A percentile compares a stretch with the other conserved stretches of the same genome.
phyloP scores from a whole-genome alignment of 2,797 vertebrate species.

The Anguilla anguilla region DNA sequence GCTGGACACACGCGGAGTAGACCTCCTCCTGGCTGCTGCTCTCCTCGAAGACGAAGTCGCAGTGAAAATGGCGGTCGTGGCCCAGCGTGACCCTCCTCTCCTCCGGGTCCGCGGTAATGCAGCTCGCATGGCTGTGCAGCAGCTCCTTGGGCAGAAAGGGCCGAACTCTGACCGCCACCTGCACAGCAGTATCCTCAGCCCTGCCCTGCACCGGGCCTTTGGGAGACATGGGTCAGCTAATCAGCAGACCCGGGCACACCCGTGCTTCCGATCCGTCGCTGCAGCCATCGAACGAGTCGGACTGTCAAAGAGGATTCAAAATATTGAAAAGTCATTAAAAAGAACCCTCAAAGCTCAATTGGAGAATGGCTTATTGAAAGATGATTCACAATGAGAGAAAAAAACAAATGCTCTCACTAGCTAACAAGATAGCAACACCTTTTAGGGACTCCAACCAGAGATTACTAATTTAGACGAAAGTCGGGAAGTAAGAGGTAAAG shows the following conservation, averaged over 20 bases:
- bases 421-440: not conserved
- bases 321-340: not conserved
- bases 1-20: conserved; percentile 84
- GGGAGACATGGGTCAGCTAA: conserved; percentile 70
- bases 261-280: conserved; percentile 40
- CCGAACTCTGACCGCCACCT: conserved; percentile 85
- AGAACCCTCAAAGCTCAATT: not conserved
- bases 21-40: conserved; percentile 82
- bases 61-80: conserved; percentile 83
- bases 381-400: not conserved
- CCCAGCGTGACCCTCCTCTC: conserved; percentile 80
- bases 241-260: conserved; percentile 35
- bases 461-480: too few relatives aligned
- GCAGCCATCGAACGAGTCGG: conserved; percentile 53
- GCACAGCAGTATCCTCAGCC: conserved; percentile 81
- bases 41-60: conserved; percentile 85
- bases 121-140: conserved; percentile 85
- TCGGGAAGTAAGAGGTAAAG: conserved; percentile 5
- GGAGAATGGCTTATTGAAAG: not conserved
- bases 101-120: conserved; percentile 78
- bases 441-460: not conserved
- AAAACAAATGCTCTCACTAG: not conserved
- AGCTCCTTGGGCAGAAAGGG: conserved; percentile 90
- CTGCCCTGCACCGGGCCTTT: conserved; percentile 68
- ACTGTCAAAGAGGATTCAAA: not conserved